Evolutionary conservation across 2,888 invertebrate species (phyloP).

Genomic region (Boloria selene): DNA sequence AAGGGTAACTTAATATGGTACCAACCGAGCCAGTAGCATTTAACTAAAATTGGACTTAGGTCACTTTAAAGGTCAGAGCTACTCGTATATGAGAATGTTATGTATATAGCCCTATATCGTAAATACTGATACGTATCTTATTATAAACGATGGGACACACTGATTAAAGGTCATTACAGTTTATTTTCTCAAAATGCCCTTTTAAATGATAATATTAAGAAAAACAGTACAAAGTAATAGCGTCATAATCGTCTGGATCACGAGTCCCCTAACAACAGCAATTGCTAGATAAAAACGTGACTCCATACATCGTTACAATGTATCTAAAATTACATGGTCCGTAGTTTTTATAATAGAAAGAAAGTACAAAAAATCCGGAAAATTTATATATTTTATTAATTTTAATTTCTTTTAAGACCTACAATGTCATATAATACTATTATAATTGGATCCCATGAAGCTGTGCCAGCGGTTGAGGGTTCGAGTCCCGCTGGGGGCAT

Average conservation of each 20-base stretch:
- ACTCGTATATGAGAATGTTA: conserved; percentile 3
- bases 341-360: conserved; percentile 2
- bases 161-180: conserved; percentile 7
- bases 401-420: too few relatives aligned
- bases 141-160: conserved; percentile 5
- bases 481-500: too few relatives aligned
- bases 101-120: background rate
- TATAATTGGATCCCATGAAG: too few relatives aligned
- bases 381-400: too few relatives aligned
- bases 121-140: conserved; percentile 3
- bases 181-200: conserved; percentile 10
- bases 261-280: conserved; percentile 26
- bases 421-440: too few relatives aligned
- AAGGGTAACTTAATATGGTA: too few relatives aligned
- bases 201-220: conserved; percentile 3
- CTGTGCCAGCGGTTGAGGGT: too few relatives aligned
- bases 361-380: background rate
- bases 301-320: conserved; percentile 25
- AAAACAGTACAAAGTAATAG: background rate
- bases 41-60: too few relatives aligned
- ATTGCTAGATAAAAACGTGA: conserved; percentile 38
- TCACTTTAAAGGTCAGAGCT: too few relatives aligned
- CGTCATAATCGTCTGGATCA: conserved; percentile 27
- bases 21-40: too few relatives aligned
- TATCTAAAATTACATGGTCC: conserved; percentile 13